Evolutionary conservation across 2,113 vertebrate species (phyloP), one percentile per base, ranked within the genome.

Genomic region (Rostratula benghalensis): DNA sequence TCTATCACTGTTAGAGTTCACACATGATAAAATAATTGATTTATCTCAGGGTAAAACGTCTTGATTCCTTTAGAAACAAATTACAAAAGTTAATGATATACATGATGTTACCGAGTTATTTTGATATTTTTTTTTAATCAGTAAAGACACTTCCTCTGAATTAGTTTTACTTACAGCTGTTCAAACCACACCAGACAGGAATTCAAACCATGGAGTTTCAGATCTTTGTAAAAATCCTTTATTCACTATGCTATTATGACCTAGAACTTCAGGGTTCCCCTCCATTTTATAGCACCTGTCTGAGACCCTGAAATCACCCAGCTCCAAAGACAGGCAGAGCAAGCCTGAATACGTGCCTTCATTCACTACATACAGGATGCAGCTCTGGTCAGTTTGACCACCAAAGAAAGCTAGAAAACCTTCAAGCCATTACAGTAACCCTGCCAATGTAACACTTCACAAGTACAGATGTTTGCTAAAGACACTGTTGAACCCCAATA

Each of bases 31-130:
- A 94, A 80, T 27, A 91, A 93, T 56, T 69, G 45, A 75, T 94
- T 87, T 76, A 76, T 90, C 56, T 84, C 69, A 68, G n/a, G 51
- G 28, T 51, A 90, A 83, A 94, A 67, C 7, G 23, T 4, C 1
- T 70, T 92, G 39, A 43, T 96, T 91, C 50, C 56, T 92, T 94
- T 60, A 85, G 64, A 93, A 91, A 56, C 33, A 90, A 93, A 87
- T 57, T 14, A 68, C 35, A 74, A 46, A 77, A 86, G 53, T 67
- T 87, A 91, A 91, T 60, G 59, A 90, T 46, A 86, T 24, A 61
- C 61, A 46, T 77, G 68, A 92, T 74, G 15, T 35, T 86, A 74
- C 21, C n/a, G 41, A 64, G 35, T 65, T 77, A 43, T 50, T 85
- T 92, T 54, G 9, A 9, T 69, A 19, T 46, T 57, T 83, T 90